Evolutionary conservation across 2,113 vertebrate species (phyloP).

Genomic region (Chroicocephalus ridibundus): DNA sequence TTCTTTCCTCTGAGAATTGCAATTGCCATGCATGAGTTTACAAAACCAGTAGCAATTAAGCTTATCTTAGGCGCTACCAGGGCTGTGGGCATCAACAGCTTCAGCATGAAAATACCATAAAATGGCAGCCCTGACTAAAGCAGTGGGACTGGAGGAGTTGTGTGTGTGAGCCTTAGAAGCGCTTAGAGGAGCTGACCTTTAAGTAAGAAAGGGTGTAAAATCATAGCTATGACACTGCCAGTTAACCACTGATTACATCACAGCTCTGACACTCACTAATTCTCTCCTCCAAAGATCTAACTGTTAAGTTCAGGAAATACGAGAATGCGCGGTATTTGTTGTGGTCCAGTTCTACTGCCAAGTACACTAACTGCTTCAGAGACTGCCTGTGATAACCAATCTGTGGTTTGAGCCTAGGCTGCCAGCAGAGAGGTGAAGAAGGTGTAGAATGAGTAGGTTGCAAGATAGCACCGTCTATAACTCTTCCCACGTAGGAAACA

Average conservation of each 20-base stretch:
- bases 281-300: neutral
- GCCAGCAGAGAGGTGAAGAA: neutral
- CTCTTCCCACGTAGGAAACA: neutral
- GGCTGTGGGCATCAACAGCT: neutral
- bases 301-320: neutral
- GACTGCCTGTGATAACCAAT: neutral
- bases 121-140: neutral
- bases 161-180: rapidly evolving
- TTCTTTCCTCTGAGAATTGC: neutral
- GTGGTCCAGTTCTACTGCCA: neutral
- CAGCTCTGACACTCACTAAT: neutral
- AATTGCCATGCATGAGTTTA: neutral
- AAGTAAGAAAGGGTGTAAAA: neutral
- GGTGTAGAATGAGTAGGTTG: neutral
- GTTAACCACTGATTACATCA: neutral
- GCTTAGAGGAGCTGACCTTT: neutral
- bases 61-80: neutral
- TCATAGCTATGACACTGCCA: neutral
- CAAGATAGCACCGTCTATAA: neutral
- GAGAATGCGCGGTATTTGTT: neutral
- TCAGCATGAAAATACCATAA: neutral
- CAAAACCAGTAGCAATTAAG: neutral
- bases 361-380: neutral
- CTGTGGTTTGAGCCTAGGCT: neutral
- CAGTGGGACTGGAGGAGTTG: neutral